These are phyloP conservation scores for Crepidodera aurea DNA, from an alignment of 2,888 invertebrate genomes.

Conservation along the genomic window DNA sequence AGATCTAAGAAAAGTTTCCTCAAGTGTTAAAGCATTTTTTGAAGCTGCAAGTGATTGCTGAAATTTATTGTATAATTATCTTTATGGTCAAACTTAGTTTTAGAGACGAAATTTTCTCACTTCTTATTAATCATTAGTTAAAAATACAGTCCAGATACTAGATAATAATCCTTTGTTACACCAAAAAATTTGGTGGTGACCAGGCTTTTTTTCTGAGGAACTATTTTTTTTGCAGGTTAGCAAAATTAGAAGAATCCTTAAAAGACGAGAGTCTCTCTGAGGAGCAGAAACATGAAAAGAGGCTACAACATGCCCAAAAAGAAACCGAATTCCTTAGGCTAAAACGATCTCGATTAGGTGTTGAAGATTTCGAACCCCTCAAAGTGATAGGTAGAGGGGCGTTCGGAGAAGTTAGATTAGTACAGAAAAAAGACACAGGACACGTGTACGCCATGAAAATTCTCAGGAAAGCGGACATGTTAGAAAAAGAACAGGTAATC, in stretches of 20 bases:
- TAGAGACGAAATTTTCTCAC: no score
- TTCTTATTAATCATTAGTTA: no score
- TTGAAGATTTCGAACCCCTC: conserved; percentile 97
- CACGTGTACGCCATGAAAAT: conserved; percentile 99
- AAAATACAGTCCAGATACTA: no score
- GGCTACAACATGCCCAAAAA: conserved; percentile 95
- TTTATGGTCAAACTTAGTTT: no score
- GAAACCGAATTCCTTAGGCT: conserved; percentile 98
- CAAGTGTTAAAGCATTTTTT: no score
- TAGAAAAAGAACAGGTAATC: conserved; percentile 91
- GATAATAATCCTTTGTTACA: no score
- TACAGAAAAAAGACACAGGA: conserved; percentile 99
- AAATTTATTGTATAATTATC: no score
- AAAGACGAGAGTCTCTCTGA: conserved; percentile 95
- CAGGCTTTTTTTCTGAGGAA: no score
- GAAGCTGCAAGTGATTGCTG: no score
- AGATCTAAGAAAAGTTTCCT: no score
- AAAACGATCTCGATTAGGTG: conserved; percentile 93
- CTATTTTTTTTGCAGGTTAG: conserved; percentile 70
- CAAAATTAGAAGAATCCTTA: conserved; percentile 94
- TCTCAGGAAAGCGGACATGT: conserved; percentile 97
- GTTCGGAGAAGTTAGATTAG: conserved; percentile 94
- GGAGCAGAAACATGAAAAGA: conserved; percentile 92
- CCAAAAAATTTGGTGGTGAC: no score
- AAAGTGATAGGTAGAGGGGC: conserved; percentile 96